Evolutionary conservation across 2,888 invertebrate genomes (phyloP).

Genomic region (Lacanobia wlatinum): DNA sequence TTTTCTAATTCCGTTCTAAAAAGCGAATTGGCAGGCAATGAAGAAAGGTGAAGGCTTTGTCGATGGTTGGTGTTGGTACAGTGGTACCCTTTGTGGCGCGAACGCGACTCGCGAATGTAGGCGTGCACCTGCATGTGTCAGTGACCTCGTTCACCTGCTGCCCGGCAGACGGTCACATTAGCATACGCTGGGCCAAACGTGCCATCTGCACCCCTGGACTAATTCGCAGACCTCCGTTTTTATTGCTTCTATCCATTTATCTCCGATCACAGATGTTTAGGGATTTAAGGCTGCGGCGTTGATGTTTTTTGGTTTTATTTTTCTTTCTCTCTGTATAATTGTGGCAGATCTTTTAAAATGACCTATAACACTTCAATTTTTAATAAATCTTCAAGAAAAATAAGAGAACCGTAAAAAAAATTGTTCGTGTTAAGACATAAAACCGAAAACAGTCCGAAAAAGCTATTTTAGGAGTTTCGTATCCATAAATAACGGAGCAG

Average conservation of each 20-base stretch:
- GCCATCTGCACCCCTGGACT: constrained; percentile 65
- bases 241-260: constrained; percentile 26
- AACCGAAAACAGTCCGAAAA: neutral
- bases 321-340: neutral
- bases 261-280: constrained; percentile 8
- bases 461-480: neutral
- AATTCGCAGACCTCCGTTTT: constrained; percentile 38
- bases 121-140: constrained; percentile 82
- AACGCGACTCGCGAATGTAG: constrained; percentile 63
- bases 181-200: constrained; percentile 74
- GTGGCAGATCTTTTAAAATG: neutral
- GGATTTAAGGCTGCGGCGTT: constrained; percentile 1
- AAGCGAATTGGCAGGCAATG: constrained; percentile 70
- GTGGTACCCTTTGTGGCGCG: constrained; percentile 65
- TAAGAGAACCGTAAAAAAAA: neutral
- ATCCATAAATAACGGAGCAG: neutral
- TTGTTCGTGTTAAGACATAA: neutral
- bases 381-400: too few relatives aligned
- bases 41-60: constrained; percentile 71
- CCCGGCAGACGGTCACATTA: constrained; percentile 76
- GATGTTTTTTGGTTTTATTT: neutral
- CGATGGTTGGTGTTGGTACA: constrained; percentile 47
- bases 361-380: too few relatives aligned
- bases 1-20: constrained; percentile 16
- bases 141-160: constrained; percentile 87